Conservation (phyloP, 2,113 vertebrate genomes). For the Uria aalge region DNA sequence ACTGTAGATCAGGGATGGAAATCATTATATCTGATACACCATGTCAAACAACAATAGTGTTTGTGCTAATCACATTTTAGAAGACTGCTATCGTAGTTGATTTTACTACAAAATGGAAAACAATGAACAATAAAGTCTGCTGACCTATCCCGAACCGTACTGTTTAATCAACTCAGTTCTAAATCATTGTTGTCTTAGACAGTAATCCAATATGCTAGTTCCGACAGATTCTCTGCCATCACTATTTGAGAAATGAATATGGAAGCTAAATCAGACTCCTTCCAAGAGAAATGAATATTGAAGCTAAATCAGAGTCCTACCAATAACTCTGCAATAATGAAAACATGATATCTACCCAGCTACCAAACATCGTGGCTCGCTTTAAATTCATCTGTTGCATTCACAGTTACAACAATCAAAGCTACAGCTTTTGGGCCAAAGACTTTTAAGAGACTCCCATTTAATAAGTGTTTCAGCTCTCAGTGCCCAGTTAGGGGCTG, state of each 20-base stretch:
- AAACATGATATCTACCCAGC: neutral
- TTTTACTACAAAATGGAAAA: slow-evolving; percentile 21
- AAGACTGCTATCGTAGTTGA: neutral
- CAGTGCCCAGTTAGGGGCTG: neutral
- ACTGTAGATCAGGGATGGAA: slow-evolving; percentile 8
- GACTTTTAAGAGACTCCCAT: neutral
- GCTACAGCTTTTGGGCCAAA: neutral
- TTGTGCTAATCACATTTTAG: slow-evolving; percentile 33
- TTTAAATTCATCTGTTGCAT: neutral
- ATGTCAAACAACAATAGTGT: slow-evolving; percentile 48
- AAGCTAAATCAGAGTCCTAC: neutral
- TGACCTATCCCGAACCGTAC: neutral
- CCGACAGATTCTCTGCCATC: neutral
- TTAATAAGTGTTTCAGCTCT: neutral
- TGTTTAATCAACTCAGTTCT: neutral
- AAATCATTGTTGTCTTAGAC: neutral
- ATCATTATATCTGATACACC: slow-evolving; percentile 13
- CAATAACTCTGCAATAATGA: neutral
- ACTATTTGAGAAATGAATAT: neutral
- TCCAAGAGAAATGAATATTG: neutral
- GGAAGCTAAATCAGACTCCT: neutral
- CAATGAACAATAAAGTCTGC: neutral
- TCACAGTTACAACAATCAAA: neutral
- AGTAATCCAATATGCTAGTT: neutral
- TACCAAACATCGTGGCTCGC: neutral